These are phyloP conservation scores for Pediacus dermestoides DNA, from an alignment of 2,888 invertebrate genomes.

Conservation along the genomic window DNA sequence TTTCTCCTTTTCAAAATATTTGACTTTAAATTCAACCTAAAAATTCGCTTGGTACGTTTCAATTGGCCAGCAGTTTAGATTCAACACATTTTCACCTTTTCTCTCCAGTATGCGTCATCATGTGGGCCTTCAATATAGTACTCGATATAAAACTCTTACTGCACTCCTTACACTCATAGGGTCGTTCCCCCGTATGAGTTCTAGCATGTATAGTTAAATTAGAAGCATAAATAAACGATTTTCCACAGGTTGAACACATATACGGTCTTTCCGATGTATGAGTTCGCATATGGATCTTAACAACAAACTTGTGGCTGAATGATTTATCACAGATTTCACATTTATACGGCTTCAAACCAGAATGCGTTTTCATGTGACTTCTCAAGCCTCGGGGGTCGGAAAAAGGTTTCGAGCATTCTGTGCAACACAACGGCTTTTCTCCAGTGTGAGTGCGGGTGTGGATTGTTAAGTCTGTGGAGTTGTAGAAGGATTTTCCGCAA, in stretches of 20 bases:
- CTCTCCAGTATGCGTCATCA: slow-evolving; percentile 27
- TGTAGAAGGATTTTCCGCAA: slow-evolving; percentile 38
- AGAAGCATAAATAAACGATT: slow-evolving; percentile 38
- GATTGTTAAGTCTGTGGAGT: slow-evolving; percentile 33
- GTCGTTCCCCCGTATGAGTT: slow-evolving; percentile 41
- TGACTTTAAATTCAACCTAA: too few species aligned
- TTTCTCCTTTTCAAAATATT: too few species aligned
- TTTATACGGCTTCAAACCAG: slow-evolving; percentile 34
- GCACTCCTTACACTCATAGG: slow-evolving; percentile 37
- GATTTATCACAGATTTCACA: slow-evolving; percentile 37
- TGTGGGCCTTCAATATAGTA: slow-evolving; percentile 24
- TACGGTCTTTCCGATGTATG: slow-evolving; percentile 40
- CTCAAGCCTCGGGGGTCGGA: slow-evolving; percentile 37
- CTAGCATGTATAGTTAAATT: slow-evolving; percentile 40
- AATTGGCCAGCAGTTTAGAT: too few species aligned
- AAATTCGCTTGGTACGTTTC: too few species aligned
- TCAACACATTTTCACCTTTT: slow-evolving; percentile 31
- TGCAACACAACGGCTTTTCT: slow-evolving; percentile 37
- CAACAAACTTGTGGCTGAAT: slow-evolving; percentile 37
- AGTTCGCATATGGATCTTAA: slow-evolving; percentile 38
- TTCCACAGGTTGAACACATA: slow-evolving; percentile 40
- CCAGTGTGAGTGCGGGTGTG: slow-evolving; percentile 39
- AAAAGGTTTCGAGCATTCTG: slow-evolving; percentile 35
- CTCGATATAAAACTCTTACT: slow-evolving; percentile 31
- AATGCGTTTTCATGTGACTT: slow-evolving; percentile 38